Evolutionary conservation across 2,888 invertebrate species (phyloP).

Genomic region (Rhagophthalmus giganteus): DNA sequence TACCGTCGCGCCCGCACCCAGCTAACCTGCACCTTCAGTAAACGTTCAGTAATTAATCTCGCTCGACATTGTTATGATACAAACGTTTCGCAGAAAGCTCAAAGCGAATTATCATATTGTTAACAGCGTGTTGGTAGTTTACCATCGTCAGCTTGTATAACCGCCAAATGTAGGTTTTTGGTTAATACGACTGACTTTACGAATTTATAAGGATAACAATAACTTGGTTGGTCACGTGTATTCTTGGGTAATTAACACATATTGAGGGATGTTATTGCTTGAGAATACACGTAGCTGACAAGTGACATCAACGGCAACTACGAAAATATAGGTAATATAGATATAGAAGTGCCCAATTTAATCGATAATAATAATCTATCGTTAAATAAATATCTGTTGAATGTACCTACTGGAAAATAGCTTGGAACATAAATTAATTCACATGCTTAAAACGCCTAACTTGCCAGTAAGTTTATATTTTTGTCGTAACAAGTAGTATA

Average conservation of each 20-base stretch:
- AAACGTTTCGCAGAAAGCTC: slow-evolving; percentile 25
- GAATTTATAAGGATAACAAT: too few relatives aligned
- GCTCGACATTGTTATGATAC: slow-evolving; percentile 37
- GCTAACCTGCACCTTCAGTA: slow-evolving; percentile 29
- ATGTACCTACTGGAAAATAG: too few relatives aligned
- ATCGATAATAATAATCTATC: too few relatives aligned
- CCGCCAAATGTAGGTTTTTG: too few relatives aligned
- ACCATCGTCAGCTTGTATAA: too few relatives aligned
- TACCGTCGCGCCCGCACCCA: slow-evolving; percentile 17
- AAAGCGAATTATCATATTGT: slow-evolving; percentile 27
- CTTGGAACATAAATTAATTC: too few relatives aligned
- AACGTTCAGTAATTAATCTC: slow-evolving; percentile 41
- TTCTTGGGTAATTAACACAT: slow-evolving; percentile 99
- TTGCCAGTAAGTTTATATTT: too few relatives aligned
- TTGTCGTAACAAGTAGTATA: too few relatives aligned
- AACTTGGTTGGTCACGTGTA: slow-evolving; percentile 94
- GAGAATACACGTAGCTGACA: slow-evolving; percentile 99
- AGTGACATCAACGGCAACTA: slow-evolving; percentile 57
- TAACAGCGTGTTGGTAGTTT: slow-evolving; percentile 8
- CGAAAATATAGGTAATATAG: background rate
- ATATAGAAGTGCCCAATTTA: too few relatives aligned
- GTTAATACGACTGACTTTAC: too few relatives aligned
- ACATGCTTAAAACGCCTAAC: too few relatives aligned
- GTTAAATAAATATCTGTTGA: too few relatives aligned
- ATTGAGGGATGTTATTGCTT: slow-evolving; percentile 97